Base-by-base conservation (phyloP, 2,888 invertebrate genomes). In the Leucophenga maculata region DNA sequence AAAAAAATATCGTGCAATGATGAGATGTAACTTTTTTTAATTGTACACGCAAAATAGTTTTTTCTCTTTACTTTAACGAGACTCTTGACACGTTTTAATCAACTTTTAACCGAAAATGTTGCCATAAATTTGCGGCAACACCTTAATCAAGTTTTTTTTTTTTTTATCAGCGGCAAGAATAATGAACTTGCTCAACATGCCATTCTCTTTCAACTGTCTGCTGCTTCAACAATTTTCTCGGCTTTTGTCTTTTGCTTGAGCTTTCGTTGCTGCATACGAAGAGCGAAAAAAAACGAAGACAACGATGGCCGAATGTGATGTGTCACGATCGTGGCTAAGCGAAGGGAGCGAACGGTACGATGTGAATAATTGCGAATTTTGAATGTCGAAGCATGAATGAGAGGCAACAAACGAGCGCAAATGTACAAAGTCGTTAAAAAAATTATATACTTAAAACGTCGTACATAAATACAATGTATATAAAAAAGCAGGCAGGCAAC, bases 331-430 rank as follows among this genome's bases (percentile, higher is more conserved):
- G 55, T 39, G 18, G 26, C 2, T 8, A 14, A 48, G 48, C 18
- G 20, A 13, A 6, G 54, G 11, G 20, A 4, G 20, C 20, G 65
- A 39, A 32, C n/a, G 31, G 39, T 1, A 9, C 39, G 74, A 72
- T 78, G 80, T 81, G 84, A 82, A 82, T 82, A 83, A 83, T 82
- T 80, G 82, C 84, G 72, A 82, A 83, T 83, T 76, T 83, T 66
- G 62, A 80, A 78, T 77, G 78, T 78, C 78, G 78, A 73, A 73
- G 44, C 8, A 54, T 55, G 52, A 77, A 75, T 74, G 78, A 77
- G 77, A 73, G 76, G 6, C 39, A 18, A 50, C 18, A 55, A 32
- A 16, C 18, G 48, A 60, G 31, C 59, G 26, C n/a, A 31, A 67
- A 54, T 20, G 8, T n/a, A 26, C 48, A 20, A 48, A 64, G 14